phyloP scores from a whole-genome alignment of 1,140 invertebrate genomes.

The Cotesia typhae region DNA sequence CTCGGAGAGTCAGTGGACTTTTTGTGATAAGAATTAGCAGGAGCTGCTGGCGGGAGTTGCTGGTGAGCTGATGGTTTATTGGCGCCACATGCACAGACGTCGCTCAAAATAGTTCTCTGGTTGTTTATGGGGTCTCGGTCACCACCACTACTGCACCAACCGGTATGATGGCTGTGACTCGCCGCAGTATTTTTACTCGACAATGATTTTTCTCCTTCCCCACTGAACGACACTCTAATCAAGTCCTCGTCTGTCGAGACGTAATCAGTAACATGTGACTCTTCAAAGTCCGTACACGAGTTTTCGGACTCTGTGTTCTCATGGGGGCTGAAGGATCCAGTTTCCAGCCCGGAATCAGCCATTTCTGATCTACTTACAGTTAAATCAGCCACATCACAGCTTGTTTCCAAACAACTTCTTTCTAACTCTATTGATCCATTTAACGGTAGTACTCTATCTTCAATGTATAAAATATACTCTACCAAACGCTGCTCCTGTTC shows the following conservation, averaged over 20 bases:
- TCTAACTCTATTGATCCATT: not conserved
- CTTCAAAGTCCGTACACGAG: slow-evolving; percentile 60
- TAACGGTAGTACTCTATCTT: slow-evolving; percentile 16
- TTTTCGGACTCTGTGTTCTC: slow-evolving; percentile 63
- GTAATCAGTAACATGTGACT: slow-evolving; percentile 71
- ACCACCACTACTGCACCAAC: slow-evolving; percentile 6
- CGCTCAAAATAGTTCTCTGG: slow-evolving; percentile 34
- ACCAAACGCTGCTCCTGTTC: slow-evolving; percentile 52
- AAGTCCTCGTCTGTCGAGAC: slow-evolving; percentile 75
- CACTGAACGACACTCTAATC: slow-evolving; percentile 43
- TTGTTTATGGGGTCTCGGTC: slow-evolving; percentile 25
- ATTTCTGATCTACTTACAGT: slow-evolving; percentile 55
- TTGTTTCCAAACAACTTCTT: not conserved
- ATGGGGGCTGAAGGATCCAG: slow-evolving; percentile 66
- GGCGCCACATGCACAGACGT: slow-evolving; percentile 33
- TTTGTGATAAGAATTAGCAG: slow-evolving; percentile 2
- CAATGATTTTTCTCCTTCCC: slow-evolving; percentile 20
- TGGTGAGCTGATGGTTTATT: not conserved
- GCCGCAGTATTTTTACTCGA: slow-evolving; percentile 15
- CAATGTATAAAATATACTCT: slow-evolving; percentile 40
- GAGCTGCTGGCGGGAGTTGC: too few relatives aligned
- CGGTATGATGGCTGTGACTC: not conserved
- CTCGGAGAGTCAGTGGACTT: not conserved
- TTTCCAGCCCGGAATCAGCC: slow-evolving; percentile 70
- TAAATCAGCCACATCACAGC: slow-evolving; percentile 26